These are phyloP conservation scores for Sebastes fasciatus DNA, from an alignment of 2,113 vertebrate species.

Conservation along the genomic window DNA sequence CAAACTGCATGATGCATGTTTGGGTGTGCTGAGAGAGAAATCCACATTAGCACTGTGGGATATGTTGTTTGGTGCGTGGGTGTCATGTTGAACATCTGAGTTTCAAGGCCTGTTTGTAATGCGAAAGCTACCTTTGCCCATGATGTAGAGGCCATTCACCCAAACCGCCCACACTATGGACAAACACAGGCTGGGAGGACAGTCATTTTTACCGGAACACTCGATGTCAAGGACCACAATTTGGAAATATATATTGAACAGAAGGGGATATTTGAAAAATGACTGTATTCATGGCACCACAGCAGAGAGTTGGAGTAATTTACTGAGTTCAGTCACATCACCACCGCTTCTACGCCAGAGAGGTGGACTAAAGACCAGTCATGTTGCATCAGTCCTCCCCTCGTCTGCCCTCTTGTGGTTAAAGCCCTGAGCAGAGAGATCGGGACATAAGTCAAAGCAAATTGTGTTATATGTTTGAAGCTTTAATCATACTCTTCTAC, in stretches of 20 bases:
- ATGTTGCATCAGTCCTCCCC: not conserved
- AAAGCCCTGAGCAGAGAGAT: not conserved
- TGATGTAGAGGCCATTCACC: slow-evolving; percentile 73
- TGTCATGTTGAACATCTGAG: slow-evolving; percentile 48
- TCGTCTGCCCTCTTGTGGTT: slow-evolving; percentile 63
- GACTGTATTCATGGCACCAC: too few species aligned
- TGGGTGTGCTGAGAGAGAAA: not conserved
- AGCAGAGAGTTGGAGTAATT: not conserved
- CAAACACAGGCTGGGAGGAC: slow-evolving; percentile 37
- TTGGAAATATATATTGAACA: too few species aligned
- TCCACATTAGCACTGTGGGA: not conserved
- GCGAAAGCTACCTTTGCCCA: slow-evolving; percentile 67
- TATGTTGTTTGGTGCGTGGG: slow-evolving; percentile 44
- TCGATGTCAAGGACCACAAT: not conserved
- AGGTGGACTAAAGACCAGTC: not conserved
- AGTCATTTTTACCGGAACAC: not conserved
- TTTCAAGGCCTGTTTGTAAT: slow-evolving; percentile 75
- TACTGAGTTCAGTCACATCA: not conserved
- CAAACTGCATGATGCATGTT: not conserved
- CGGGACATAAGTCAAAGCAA: not conserved
- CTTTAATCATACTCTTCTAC: not conserved
- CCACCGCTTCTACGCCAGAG: not conserved
- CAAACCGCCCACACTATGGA: slow-evolving; percentile 65
- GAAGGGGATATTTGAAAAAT: too few species aligned
- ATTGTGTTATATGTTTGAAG: not conserved